Percentiles rank a stretch among this genome's conserved stretches.
Conservation (phyloP, 2,113 vertebrate genomes). For the Larimichthys crocea region DNA sequence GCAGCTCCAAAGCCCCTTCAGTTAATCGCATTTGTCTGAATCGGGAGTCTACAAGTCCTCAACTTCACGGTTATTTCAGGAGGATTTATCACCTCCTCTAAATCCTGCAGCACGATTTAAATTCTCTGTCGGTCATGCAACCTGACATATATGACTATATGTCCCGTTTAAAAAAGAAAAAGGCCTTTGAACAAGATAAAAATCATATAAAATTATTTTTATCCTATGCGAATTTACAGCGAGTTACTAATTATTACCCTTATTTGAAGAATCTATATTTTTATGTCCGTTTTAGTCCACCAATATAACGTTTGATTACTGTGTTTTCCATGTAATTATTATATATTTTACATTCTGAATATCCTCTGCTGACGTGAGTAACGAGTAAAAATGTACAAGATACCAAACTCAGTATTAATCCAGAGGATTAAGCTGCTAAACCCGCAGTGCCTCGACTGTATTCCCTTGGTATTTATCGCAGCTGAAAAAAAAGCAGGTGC, state of each 20-base stretch:
- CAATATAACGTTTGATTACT: not conserved
- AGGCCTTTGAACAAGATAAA: not conserved
- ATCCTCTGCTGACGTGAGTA: not conserved
- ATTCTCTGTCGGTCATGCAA: conserved; percentile 24
- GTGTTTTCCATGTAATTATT: too few species aligned
- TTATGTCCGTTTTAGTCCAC: not conserved
- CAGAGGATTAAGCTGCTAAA: conserved; percentile 1
- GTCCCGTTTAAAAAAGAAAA: not conserved
- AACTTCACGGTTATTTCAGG: conserved; percentile 82
- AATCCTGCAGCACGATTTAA: conserved; percentile 44
- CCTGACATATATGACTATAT: not conserved
- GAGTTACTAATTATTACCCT: not conserved
- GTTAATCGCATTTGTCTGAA: conserved; percentile 85
- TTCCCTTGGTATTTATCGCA: conserved; percentile 2
- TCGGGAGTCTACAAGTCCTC: conserved; percentile 71
- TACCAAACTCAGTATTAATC: conserved; percentile 18
- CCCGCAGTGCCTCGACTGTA: not conserved
- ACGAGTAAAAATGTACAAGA: not conserved
- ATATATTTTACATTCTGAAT: not conserved
- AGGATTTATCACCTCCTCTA: conserved; percentile 71
- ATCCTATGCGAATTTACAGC: not conserved
- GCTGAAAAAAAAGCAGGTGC: conserved; percentile 56
- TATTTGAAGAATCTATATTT: not conserved
- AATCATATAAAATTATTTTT: not conserved
- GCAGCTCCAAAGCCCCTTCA: conserved; percentile 72